Evolutionary conservation across 2,797 vertebrate species (phyloP), one percentile per base, ranked within the genome.

Genomic region (Sylvia borin): DNA sequence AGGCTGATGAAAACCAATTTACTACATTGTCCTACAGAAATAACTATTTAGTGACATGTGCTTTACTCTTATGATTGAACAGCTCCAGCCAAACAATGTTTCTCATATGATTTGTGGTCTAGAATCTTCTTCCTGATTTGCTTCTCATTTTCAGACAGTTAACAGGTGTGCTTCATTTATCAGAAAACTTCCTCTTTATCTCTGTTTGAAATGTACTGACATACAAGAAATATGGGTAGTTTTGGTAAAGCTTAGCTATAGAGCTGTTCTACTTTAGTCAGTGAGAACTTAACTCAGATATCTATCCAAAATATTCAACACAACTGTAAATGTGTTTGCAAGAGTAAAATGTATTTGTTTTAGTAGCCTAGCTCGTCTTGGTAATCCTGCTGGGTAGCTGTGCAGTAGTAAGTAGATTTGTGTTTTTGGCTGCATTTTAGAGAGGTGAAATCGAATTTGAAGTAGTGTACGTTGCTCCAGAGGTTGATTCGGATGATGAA

Each of bases 401-500:
- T 81, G 62, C 24, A 13, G 17, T 68, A 54, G 7, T 76, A 66
- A 95, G 24, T 78, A 85, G 88, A 72, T 40, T 32, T 60, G 5
- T 84, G 5, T 60, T 77, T 79, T 90, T 79, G 0, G 1, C 88
- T 96, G 45, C 64, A 22, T 96, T 97, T 81, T 97, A 99, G 99
- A 98, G 99, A 94, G 99, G 99, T 1, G 99, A 99, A 96, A 99
- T 99, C 3, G 99, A 99, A 96, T 99, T 99, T 72, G 99, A 99
- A 98, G 99, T 99, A 71, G 99, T 99, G 70, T 99, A 99, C 2
- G 99, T 99, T 97, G 99, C 99, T 88, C 99, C 99, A 7, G 99
- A 99, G 95, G 99, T 99, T 74, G 99, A 99, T 97, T 99, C 99
- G 0, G 99, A 99, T 83, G 99, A 99, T 58, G 99, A 99, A 97